Evolutionary conservation across 2,888 invertebrate genomes (phyloP).

Genomic region (Carcina quercana): DNA sequence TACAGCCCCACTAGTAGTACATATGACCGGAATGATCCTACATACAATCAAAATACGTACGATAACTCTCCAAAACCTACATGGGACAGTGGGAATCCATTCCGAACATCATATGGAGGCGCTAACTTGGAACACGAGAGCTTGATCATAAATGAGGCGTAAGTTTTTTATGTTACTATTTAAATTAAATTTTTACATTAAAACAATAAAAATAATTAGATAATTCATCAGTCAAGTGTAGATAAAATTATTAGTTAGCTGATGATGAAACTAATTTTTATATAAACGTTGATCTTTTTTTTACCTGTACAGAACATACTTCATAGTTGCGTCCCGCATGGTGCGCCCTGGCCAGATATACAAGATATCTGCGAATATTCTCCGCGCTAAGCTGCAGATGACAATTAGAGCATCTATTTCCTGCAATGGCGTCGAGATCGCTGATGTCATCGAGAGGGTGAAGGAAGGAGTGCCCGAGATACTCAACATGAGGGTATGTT

Average conservation of each 20-base stretch:
- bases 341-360: slow-evolving; percentile 94
- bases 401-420: slow-evolving; percentile 92
- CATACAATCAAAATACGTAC: slow-evolving; percentile 28
- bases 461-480: slow-evolving; percentile 92
- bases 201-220: not conserved
- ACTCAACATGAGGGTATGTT: slow-evolving; percentile 88
- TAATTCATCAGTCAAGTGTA: too few species aligned
- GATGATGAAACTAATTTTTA: too few species aligned
- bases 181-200: not conserved
- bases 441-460: slow-evolving; percentile 86
- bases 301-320: slow-evolving; percentile 82
- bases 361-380: slow-evolving; percentile 88
- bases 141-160: slow-evolving; percentile 73
- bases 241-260: too few species aligned
- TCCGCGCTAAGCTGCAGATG: slow-evolving; percentile 85
- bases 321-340: slow-evolving; percentile 92
- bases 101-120: slow-evolving; percentile 35
- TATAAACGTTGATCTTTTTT: not conserved
- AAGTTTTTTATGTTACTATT: slow-evolving; percentile 35
- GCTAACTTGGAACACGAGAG: slow-evolving; percentile 56
- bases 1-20: slow-evolving; percentile 10
- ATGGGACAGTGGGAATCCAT: slow-evolving; percentile 47
- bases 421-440: slow-evolving; percentile 91
- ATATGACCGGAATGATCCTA: slow-evolving; percentile 14
- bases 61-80: slow-evolving; percentile 43